Evolutionary conservation across 2,113 vertebrate genomes (phyloP), one percentile per base, ranked within the genome.

Genomic region (Dunckerocampus dactyliophorus): DNA sequence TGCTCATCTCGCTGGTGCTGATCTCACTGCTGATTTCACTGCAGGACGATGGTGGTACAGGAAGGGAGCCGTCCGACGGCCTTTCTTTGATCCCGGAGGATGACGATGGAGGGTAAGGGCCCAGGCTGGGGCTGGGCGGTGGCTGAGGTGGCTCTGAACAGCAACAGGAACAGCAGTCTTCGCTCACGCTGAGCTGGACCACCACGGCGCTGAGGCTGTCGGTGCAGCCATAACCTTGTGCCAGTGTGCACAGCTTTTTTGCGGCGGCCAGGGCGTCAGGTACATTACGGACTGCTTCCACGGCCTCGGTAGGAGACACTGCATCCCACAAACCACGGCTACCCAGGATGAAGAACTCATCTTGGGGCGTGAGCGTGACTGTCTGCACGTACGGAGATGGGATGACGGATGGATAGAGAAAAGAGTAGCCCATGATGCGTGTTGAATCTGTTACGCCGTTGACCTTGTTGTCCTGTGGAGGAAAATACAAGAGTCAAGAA

Each of bases 1-100:
- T 98, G 90, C 97, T 99, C 96, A 99, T 98, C 83, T 99, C 97
- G 48, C 95, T 98, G 0, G 95, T 97, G 85, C 97, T 99, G 77
- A 98, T 95, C 87, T 99, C 97, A 0, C 95, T 98, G 91, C 95
- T 99, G 75, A 98, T 94, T 81, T 99, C 97, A 0, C 95, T 98
- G 90, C 95, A 97, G 0, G 95, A 97, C 0, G 95, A 97, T 0
- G 5, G 89, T 77, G 19, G 95, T 81, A 0, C 90, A 0, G 7
- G 92, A 74, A 0, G 92, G 4, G 6, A 92, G 89, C 84, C 93
- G 64, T 83, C 94, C 1, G 85, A 82, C 10, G 60, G 90, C 76
- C 86, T 91, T 82, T 4, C 92, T 59, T 88, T 94, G 71, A 92
- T 91, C 43, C 72, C 71, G 13, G 85, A 79, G 20, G 84, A 79